phyloP scores from a whole-genome alignment of 2,113 vertebrate species.

The Arothron firmamentum region DNA sequence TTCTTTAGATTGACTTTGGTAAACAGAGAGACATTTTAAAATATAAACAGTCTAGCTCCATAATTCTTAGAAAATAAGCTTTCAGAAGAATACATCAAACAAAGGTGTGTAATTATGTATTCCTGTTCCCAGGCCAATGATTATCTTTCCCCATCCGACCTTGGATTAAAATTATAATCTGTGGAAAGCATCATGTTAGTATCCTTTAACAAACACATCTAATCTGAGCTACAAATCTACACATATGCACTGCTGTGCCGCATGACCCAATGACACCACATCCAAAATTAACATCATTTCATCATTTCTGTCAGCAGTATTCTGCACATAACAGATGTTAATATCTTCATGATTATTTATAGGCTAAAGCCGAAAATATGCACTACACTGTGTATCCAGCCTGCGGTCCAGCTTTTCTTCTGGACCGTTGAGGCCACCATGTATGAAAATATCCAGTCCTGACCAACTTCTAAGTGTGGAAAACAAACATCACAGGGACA shows the following conservation, averaged over 20 bases:
- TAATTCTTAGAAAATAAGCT: background rate
- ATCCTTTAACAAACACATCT: conserved; percentile 40
- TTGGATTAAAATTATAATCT: conserved; percentile 67
- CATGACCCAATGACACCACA: no score
- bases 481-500: conserved; percentile 51
- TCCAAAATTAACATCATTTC: background rate
- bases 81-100: background rate
- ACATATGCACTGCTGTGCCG: background rate
- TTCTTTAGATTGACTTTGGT: no score
- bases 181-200: conserved; percentile 39
- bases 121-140: conserved; percentile 1
- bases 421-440: conserved; percentile 36
- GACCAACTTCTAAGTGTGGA: conserved; percentile 50
- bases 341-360: background rate
- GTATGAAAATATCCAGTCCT: conserved; percentile 56
- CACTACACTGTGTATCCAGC: conserved; percentile 46
- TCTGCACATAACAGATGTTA: background rate
- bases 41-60: no score
- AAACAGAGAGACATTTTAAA: no score
- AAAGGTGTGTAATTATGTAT: background rate
- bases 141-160: conserved; percentile 19
- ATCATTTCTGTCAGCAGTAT: background rate
- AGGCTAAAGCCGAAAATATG: conserved; percentile 37
- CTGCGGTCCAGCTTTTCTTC: conserved; percentile 55
- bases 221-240: conserved; percentile 47